Percentiles rank a stretch among this genome's conserved stretches.
Conservation (phyloP, 2,113 vertebrate genomes). For the Leptocoma aspasia region DNA sequence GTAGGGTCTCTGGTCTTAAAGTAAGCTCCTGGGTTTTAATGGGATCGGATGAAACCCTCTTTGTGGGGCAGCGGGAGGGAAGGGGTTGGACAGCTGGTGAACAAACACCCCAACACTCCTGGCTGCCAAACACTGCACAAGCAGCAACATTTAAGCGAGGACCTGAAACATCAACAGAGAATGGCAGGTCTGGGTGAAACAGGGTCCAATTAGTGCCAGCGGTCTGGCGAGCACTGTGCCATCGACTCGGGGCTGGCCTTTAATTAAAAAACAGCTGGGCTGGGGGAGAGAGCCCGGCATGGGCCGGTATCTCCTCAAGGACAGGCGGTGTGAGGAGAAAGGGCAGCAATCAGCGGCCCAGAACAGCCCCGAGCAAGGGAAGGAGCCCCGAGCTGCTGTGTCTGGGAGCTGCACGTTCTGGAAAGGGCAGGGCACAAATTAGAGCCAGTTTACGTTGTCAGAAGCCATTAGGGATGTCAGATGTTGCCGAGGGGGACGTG, state of each 20-base stretch:
- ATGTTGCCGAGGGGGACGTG: not conserved
- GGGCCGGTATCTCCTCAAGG: not conserved
- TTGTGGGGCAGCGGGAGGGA: not conserved
- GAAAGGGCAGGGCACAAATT: not conserved
- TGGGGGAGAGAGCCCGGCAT: not conserved
- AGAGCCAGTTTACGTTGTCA: accelerated
- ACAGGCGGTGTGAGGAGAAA: not conserved
- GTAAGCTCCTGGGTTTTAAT: not conserved
- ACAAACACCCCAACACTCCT: not conserved
- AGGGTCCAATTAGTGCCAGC: not conserved
- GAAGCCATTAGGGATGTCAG: not conserved
- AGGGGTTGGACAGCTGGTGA: not conserved
- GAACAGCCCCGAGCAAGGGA: not conserved
- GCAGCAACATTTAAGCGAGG: not conserved
- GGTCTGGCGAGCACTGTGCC: not conserved
- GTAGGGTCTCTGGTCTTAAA: not conserved
- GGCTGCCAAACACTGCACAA: not conserved
- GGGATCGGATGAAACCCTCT: not conserved
- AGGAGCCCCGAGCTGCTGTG: accelerated
- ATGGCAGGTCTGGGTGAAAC: not conserved
- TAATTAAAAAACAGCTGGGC: not conserved
- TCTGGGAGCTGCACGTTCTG: accelerated
- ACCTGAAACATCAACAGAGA: not conserved
- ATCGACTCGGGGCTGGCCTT: not conserved
- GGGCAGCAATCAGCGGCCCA: not conserved